Percentiles rank a stretch among this genome's conserved stretches.
phyloP scores from a whole-genome alignment of 2,888 invertebrate species.

The Drosophila eohydei region DNA sequence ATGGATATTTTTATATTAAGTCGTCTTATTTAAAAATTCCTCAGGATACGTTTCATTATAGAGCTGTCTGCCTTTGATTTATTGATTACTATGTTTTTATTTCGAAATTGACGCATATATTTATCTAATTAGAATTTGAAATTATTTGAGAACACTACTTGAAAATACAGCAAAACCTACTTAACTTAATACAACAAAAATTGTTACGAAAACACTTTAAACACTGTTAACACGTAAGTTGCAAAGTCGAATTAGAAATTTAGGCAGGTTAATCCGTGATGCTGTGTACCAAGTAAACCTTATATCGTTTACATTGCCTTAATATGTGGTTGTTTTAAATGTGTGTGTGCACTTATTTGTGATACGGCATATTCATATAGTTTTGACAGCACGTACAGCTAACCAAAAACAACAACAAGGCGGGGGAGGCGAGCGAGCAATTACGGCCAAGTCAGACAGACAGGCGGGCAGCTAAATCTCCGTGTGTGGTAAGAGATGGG shows the following conservation, averaged over 20 bases:
- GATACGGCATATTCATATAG: constrained; percentile 63
- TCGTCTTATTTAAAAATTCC: not conserved
- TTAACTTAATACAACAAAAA: constrained; percentile 24
- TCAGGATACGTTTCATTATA: not conserved
- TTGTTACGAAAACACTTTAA: constrained; percentile 27
- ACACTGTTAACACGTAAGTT: constrained; percentile 15
- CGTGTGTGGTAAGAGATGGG: not conserved
- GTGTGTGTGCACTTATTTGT: constrained; percentile 36
- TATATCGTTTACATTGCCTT: constrained; percentile 23
- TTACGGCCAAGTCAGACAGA: constrained; percentile 51
- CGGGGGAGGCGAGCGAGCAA: constrained; percentile 36
- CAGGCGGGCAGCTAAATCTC: constrained; percentile 30
- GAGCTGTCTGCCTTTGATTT: not conserved
- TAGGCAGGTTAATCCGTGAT: constrained; percentile 19
- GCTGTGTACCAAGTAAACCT: constrained; percentile 20
- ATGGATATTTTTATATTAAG: not conserved
- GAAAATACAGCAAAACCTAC: not conserved
- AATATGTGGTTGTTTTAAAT: not conserved
- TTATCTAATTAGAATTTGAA: no score
- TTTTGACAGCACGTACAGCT: constrained; percentile 59
- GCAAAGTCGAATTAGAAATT: constrained; percentile 21
- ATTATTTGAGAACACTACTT: not conserved
- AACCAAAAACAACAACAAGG: constrained; percentile 23
- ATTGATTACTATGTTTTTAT: no score
- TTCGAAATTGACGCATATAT: no score